Base-by-base conservation (phyloP, 2,113 vertebrate genomes). In the Symphodus melops region DNA sequence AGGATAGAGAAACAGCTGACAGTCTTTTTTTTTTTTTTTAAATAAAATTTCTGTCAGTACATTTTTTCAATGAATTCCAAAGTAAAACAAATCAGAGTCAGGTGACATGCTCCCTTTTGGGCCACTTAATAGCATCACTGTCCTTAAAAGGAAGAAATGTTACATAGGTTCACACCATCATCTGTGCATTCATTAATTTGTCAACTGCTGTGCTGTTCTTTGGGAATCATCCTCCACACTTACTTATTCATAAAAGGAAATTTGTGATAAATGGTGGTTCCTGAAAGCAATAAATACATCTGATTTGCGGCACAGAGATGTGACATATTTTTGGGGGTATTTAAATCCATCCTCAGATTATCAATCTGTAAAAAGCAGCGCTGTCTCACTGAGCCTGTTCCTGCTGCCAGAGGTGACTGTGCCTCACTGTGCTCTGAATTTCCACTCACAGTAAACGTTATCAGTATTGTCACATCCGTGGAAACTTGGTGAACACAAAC, bases 361-460 rank as follows among this genome's bases (percentile, higher is more conserved):
- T 46, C 70, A 73, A 52, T 56, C 37, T 42, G 62, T 60, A 65
- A 78, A 67, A 59, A 5, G 56, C 37, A 75, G 25, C 59, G 39
- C 8, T 20, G 71, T 72, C 39, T 52, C 21, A 37, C 49, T 25
- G n/a, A 20, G 41, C 54, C 44, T 44, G 72, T 3, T 71, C 55
- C 75, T 66, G n/a, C 61, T 66, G 81, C 37, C 65, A 68, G 56
- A 61, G 61, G 41, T 55, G 67, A 60, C 65, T 8, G 64, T 9
- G 79, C 59, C 62, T 62, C 73, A 61, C 80, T 73, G 62, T 68
- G 84, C 66, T 75, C 81, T 55, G 71, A 70, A 44, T 75, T 79
- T 83, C 60, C 68, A 79, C 74, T 76, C 66, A 60, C 41, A 81
- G 69, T 68, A 66, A 67, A 65, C 77, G 56, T 58, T 60, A 62